These are phyloP conservation scores for Campoletis sonorensis DNA, from an alignment of 1,140 invertebrate genomes.

Conservation along the genomic window DNA sequence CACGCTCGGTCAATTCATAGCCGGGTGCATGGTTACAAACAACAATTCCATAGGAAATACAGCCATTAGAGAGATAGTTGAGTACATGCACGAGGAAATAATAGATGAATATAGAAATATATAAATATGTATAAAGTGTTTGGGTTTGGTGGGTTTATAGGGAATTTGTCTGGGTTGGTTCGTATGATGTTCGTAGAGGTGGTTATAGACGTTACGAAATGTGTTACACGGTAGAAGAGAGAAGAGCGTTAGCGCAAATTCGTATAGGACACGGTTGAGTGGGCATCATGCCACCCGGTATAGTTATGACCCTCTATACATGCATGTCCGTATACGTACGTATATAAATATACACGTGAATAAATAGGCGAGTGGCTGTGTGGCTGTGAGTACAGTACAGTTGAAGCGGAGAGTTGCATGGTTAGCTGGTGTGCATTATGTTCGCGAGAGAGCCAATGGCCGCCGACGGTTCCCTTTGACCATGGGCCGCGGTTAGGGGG, in stretches of 20 bases:
- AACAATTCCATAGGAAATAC: not conserved
- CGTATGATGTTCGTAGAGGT: not conserved
- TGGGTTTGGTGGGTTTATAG: not conserved
- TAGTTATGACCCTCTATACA: not conserved
- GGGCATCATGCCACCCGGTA: conserved; percentile 43
- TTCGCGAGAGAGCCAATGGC: conserved; percentile 51
- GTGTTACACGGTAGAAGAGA: conserved; percentile 40
- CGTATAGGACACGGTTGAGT: conserved; percentile 30
- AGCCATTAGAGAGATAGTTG: conserved; percentile 1
- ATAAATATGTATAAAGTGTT: not conserved
- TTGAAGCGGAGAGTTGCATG: conserved; percentile 21
- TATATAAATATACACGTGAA: conserved; percentile 6
- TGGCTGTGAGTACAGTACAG: not conserved
- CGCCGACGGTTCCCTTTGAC: conserved; percentile 52
- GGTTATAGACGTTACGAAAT: conserved; percentile 34
- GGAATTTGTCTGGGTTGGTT: not conserved
- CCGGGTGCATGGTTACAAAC: not conserved
- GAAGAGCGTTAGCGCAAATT: conserved; percentile 34
- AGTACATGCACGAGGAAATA: not conserved
- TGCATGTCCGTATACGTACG: not conserved
- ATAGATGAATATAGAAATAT: not conserved
- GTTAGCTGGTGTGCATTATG: conserved; percentile 46
- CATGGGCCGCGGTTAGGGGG: conserved; percentile 53
- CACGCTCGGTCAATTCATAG: conserved; percentile 33
- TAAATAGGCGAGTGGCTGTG: conserved; percentile 48